Base-by-base conservation (phyloP, 1,140 invertebrate genomes). In the Scaptomyza graminum region DNA sequence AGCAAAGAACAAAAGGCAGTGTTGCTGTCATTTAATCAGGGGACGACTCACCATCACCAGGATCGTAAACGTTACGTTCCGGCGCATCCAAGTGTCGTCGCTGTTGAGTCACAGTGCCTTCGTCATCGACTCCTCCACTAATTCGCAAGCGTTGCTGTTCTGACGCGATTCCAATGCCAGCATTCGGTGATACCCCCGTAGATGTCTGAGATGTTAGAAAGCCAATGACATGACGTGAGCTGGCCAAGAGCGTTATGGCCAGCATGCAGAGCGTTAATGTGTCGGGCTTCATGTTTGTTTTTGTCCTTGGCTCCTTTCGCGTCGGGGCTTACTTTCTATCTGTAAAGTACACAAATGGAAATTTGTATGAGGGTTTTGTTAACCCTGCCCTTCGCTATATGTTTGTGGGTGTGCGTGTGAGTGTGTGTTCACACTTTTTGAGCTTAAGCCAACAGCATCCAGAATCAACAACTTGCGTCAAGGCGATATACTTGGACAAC, bases 61-160 rank as follows among this genome's bases (percentile, higher is more conserved):
- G 88, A 90, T 91, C 90, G 65, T 91, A 91, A 78, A 91, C 82
- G n/a, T 89, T 83, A 43, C 79, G 76, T 50, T 84, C 82, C 64
- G 73, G 75, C 11, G 67, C 62, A 52, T 91, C 85, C 62, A 74
- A 72, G 73, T 68, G 66, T 60, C 54, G 59, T 31, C 47, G 71
- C 34, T 22, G 67, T 64, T 59, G 66, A 47, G 18, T 55, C 54
- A 31, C 67, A 52, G 25, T 62, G 44, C 41, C 49, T n/a, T 64
- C 62, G 51, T 25, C 60, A 34, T 39, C 46, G 16, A 37, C 52
- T 3, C 8, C 62, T 2, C 7, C 51, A 9, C 15, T 18, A 49
- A n/a, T 54, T 9, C 16, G 62, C 2, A 47, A 16, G 41, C 61
- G 64, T 46, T 72, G 62, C 12, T 61, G 60, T 43, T 57, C 50